phyloP scores from a whole-genome alignment of 2,888 invertebrate genomes.

The Eupithecia vulgata region DNA sequence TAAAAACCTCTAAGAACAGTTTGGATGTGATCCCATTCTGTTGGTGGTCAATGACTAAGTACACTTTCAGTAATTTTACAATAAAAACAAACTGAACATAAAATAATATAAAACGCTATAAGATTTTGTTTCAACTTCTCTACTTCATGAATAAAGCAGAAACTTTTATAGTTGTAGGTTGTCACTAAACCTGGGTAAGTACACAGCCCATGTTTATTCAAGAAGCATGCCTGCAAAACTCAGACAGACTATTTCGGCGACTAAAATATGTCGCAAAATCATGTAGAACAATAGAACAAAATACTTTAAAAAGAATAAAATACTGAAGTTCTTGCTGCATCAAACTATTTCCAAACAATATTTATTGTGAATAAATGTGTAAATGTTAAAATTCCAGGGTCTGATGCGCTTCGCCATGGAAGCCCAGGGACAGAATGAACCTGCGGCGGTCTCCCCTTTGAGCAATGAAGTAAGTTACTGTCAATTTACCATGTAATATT shows the following conservation, averaged over 20 bases:
- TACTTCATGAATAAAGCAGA: too few relatives aligned
- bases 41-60: not conserved
- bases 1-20: not conserved
- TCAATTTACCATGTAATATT: not conserved
- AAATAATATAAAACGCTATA: not conserved
- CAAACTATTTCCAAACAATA: not conserved
- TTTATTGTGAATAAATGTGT: not conserved
- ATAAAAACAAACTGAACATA: not conserved
- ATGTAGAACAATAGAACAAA: not conserved
- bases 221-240: too few relatives aligned
- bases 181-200: too few relatives aligned
- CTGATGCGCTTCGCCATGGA: slow-evolving; percentile 88
- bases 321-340: not conserved
- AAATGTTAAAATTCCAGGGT: slow-evolving; percentile 78
- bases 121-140: too few relatives aligned
- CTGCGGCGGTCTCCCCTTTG: slow-evolving; percentile 81
- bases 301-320: not conserved
- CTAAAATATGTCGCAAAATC: not conserved
- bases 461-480: slow-evolving; percentile 84
- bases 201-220: too few relatives aligned
- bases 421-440: slow-evolving; percentile 83
- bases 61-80: not conserved
- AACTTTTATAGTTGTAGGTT: too few relatives aligned
- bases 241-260: too few relatives aligned
- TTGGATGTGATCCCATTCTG: not conserved